Evolutionary conservation across 2,113 vertebrate species (phyloP), one percentile per base, ranked within the genome.

Genomic region (Ictalurus furcatus): DNA sequence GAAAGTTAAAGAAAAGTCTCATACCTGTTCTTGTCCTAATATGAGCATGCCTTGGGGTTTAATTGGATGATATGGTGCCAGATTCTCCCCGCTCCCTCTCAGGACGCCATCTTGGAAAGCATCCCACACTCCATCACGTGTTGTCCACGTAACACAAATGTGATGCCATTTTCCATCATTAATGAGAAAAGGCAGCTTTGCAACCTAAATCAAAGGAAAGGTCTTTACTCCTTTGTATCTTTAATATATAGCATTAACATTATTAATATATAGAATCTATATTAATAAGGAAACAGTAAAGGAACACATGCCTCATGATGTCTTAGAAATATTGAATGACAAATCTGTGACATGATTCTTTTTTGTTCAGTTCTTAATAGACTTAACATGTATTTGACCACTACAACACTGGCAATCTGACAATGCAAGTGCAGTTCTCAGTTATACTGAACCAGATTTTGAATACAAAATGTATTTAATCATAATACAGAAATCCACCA

Each of bases 81-180:
- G 95, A 92, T 99, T 99, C 93, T 99, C 98, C 11, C 98, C 98
- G 0, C 92, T 98, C 81, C 98, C 98, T 0, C 97, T 95, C 94
- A 97, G 96, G 0, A 97, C 97, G 12, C 98, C 98, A 0, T 99
- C 98, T 93, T 99, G 98, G 94, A 97, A 99, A 69, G 98, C 98
- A 87, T 99, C 98, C 98, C 98, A 99, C 80, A 99, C 97, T 0
- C 98, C 98, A 0, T 99, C 98, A 28, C 98, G 96, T 0, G 98
- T 99, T 52, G 98, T 99, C 98, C 98, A 99, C 74, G 98, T 97
- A 86, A 99, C 92, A 0, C 98, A 99, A 94, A 99, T 98, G 89
- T 99, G 98, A 91, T 99, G 98, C 98, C 98, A 99, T 91, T 99
- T 98, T 2, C 98, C 98, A 0, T 99, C 98, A 0, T 98, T 99